Evolutionary conservation across 2,888 invertebrate species (phyloP).

Genomic region (Lampropteryx suffumata): DNA sequence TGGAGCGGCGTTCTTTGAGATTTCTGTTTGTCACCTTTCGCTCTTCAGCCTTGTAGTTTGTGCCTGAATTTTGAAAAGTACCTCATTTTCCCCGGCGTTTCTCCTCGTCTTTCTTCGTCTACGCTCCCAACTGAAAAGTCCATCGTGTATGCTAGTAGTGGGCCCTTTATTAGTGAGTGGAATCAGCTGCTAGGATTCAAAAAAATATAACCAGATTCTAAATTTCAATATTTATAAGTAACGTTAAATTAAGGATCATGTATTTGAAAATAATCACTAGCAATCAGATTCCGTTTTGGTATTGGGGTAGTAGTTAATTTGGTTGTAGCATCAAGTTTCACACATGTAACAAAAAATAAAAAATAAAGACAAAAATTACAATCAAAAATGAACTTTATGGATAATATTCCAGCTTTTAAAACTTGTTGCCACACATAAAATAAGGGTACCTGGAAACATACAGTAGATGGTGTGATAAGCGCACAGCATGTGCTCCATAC

Average conservation of each 20-base stretch:
- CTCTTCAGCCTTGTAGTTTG: slow-evolving; percentile 46
- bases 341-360: slow-evolving; percentile 11
- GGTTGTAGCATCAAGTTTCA: slow-evolving; percentile 53
- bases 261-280: slow-evolving; percentile 44
- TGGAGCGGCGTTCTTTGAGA: slow-evolving; percentile 40
- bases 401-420: slow-evolving; percentile 21
- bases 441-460: slow-evolving; percentile 78
- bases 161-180: slow-evolving; percentile 48
- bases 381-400: slow-evolving; percentile 6
- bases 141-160: slow-evolving; percentile 76
- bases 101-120: slow-evolving; percentile 48
- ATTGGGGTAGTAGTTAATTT: slow-evolving; percentile 52
- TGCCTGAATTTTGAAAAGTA: slow-evolving; percentile 73
- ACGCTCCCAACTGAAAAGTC: slow-evolving; percentile 78
- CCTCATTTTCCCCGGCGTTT: slow-evolving; percentile 50
- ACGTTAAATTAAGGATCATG: neutral
- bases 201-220: slow-evolving; percentile 8
- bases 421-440: slow-evolving; percentile 61
- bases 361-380: slow-evolving; percentile 3
- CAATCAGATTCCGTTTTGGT: slow-evolving; percentile 52
- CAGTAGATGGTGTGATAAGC: slow-evolving; percentile 72
- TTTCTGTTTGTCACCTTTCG: slow-evolving; percentile 37
- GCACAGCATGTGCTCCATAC: slow-evolving; percentile 53
- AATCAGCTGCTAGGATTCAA: slow-evolving; percentile 44
- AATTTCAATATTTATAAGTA: too few species aligned